These are phyloP conservation scores for Hypsibius dujardini DNA, from an alignment of 1,140 invertebrate species.

Conservation along the genomic window DNA sequence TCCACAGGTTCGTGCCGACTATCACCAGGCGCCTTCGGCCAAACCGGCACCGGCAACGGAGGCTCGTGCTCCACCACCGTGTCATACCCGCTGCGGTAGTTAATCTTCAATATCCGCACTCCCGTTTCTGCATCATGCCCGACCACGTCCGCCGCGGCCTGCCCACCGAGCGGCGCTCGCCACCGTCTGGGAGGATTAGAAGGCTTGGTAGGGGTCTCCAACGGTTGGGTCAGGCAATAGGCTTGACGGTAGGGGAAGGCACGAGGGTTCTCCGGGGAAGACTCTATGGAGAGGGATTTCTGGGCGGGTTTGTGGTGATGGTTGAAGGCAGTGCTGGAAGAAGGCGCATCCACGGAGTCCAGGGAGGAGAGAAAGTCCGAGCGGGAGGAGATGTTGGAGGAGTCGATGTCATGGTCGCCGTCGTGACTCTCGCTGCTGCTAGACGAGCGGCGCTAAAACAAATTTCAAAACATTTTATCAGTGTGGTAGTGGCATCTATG, in stretches of 20 bases:
- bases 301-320: too few species aligned
- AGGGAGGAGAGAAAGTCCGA: neutral
- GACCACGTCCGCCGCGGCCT: conserved; percentile 8
- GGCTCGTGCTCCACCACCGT: neutral
- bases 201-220: neutral
- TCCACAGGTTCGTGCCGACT: neutral
- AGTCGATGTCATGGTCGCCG: neutral
- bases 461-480: neutral
- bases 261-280: neutral
- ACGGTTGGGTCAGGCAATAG: conserved; percentile 12
- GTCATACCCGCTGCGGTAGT: conserved; percentile 5
- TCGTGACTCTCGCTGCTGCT: conserved; percentile 8
- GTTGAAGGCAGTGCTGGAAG: neutral
- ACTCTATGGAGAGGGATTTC: neutral
- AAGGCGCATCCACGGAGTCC: conserved; percentile 3
- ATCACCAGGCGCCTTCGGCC: neutral
- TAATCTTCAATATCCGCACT: conserved; percentile 10
- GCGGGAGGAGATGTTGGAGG: neutral
- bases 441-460: conserved; percentile 9
- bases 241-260: neutral
- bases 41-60: neutral
- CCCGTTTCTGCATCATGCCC: neutral
- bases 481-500: neutral
- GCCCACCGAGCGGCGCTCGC: neutral
- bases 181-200: neutral